A percentile compares a stretch with the other conserved stretches of the same genome.
These are phyloP conservation scores for Amphiprion ocellaris DNA, from an alignment of 2,113 vertebrate genomes.

Conservation along the genomic window DNA sequence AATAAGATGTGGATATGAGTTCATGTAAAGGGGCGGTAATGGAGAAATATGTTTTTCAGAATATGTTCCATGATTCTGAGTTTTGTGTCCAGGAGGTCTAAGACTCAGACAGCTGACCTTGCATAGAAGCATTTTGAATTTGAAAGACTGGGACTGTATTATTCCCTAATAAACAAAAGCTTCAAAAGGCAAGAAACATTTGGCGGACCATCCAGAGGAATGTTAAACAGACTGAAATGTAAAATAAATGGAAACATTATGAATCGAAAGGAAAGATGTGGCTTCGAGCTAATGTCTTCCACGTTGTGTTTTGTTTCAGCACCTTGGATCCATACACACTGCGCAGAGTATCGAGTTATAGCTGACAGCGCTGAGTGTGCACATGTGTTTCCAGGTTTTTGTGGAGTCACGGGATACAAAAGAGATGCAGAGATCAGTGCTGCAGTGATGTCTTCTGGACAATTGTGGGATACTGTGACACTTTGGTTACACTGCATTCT, in stretches of 20 bases:
- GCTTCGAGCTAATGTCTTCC: constrained; percentile 56
- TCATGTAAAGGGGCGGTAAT: neutral
- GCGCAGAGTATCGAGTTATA: constrained; percentile 27
- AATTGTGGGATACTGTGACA: constrained; percentile 10
- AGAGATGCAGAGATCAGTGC: neutral
- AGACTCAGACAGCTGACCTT: neutral
- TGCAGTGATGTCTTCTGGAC: neutral
- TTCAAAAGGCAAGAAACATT: constrained; percentile 24
- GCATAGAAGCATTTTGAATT: neutral
- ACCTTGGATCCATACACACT: neutral
- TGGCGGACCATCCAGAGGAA: constrained; percentile 25
- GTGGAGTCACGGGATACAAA: neutral
- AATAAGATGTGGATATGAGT: neutral
- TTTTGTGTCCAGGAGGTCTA: neutral
- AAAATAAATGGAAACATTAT: constrained; percentile 42
- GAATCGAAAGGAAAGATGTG: constrained; percentile 32
- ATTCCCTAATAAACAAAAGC: constrained; percentile 27
- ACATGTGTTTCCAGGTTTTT: constrained; percentile 35
- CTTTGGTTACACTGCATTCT: neutral
- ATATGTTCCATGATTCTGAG: neutral
- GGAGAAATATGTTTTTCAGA: too few relatives aligned
- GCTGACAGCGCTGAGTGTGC: neutral
- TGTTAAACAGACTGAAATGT: constrained; percentile 32
- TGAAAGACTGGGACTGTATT: constrained; percentile 6
- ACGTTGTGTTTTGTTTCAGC: neutral